Conservation (phyloP, 2,888 invertebrate genomes). For the Masnerella sp. region DNA sequence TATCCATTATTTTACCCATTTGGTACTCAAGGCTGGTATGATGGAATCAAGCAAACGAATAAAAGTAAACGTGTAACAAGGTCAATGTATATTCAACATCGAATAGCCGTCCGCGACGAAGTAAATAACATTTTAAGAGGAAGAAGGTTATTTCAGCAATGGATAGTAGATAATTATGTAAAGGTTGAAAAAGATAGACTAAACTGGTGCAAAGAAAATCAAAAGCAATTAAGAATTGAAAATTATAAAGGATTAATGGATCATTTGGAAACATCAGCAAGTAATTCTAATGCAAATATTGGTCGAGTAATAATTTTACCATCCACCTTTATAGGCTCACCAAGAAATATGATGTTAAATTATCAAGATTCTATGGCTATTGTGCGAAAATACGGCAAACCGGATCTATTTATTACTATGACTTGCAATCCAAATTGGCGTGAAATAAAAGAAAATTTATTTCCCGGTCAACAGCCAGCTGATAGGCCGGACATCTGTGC, state of each 20-base stretch:
- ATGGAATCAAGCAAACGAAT: not conserved
- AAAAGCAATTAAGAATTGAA: too few relatives aligned
- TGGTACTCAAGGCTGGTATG: not conserved
- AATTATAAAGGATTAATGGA: not conserved
- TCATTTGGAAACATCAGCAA: not conserved
- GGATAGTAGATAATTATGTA: too few relatives aligned
- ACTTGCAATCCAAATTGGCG: too few relatives aligned
- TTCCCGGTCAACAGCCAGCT: too few relatives aligned
- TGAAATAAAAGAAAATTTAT: too few relatives aligned
- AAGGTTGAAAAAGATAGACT: too few relatives aligned
- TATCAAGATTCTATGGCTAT: not conserved
- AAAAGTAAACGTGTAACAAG: not conserved
- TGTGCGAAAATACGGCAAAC: too few relatives aligned
- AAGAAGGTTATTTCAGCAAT: not conserved
- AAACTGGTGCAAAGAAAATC: too few relatives aligned
- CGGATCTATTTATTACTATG: too few relatives aligned
- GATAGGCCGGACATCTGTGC: too few relatives aligned
- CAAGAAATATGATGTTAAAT: not conserved
- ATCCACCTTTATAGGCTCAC: too few relatives aligned
- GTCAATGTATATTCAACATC: not conserved
- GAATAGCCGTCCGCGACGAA: not conserved
- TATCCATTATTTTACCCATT: not conserved
- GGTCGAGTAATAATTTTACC: not conserved
- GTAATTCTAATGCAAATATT: not conserved
- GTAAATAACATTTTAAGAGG: not conserved